Evolutionary conservation across 2,113 vertebrate genomes (phyloP), one percentile per base, ranked within the genome.

Genomic region (Neoarius graeffei): DNA sequence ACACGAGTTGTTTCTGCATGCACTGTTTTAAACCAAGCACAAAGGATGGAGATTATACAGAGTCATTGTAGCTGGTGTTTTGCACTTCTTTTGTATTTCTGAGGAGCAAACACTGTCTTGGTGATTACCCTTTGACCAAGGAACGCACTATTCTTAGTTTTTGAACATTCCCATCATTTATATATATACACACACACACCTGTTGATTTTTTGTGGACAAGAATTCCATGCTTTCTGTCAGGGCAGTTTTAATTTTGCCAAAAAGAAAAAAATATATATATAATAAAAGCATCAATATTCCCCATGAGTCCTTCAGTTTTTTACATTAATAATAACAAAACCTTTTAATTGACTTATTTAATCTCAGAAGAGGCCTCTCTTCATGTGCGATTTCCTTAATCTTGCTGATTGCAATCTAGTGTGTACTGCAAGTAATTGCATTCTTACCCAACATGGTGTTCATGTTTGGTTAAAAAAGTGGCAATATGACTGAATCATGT

Each of bases 11-110:
- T 92, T 42, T 92, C 92, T 90, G 94, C 95, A 95, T 95, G 94
- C 94, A 95, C 92, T 92, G 91, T 93, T 88, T 86, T 92, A 92
- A 92, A 93, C 93, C 93, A 92, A 94, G 94, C 93, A 94, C 92
- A 91, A 91, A 93, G 92, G 91, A 92, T 82, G 89, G 88, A 92
- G 90, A 91, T 93, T 93, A 94, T 90, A 94, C 93, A 93, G 90
- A 91, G 90, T 91, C 93, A 92, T 93, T 93, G 90, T 89, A 94
- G 95, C 95, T 95, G 94, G 94, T 95, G 94, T 93, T 94, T 92
- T 90, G 85, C 88, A 92, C 92, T 93, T 88, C 42, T 91, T 92
- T 42, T 92, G 62, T 85, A 42, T 83, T 59, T 76, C 88, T 73
- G 77, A 81, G 79, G 1, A 48, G 30, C 30, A 80, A 73, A 88